Percentiles rank a stretch among this genome's conserved stretches.
Evolutionary conservation across 1,140 invertebrate species (phyloP).

Genomic region (Halesus radiatus): DNA sequence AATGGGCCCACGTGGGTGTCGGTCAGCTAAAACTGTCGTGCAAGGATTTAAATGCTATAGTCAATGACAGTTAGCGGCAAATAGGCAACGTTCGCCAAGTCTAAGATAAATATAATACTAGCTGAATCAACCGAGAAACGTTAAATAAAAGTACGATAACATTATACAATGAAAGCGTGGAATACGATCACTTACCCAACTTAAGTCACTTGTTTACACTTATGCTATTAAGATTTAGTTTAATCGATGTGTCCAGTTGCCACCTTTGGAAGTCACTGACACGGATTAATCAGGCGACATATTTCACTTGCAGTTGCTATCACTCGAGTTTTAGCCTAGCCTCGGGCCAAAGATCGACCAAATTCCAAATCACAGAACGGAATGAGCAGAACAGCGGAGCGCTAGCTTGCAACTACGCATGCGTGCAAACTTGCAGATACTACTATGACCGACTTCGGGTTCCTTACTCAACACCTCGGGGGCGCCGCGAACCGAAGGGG

Average conservation of each 20-base stretch:
- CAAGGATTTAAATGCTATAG: background rate
- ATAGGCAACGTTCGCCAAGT: background rate
- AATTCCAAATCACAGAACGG: too few species aligned
- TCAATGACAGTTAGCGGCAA: constrained; percentile 13
- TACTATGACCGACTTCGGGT: too few species aligned
- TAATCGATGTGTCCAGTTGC: background rate
- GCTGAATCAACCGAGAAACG: background rate
- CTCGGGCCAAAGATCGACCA: constrained; percentile 17
- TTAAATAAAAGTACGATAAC: background rate
- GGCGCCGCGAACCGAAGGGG: too few species aligned
- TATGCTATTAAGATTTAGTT: constrained; percentile 1
- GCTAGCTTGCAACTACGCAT: too few species aligned
- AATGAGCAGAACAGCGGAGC: too few species aligned
- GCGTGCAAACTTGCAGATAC: too few species aligned
- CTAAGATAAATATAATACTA: background rate
- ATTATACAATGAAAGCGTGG: constrained; percentile 9
- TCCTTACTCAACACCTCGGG: too few species aligned
- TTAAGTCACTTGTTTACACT: constrained; percentile 32
- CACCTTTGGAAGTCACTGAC: background rate
- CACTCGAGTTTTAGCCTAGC: background rate
- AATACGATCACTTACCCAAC: constrained; percentile 5
- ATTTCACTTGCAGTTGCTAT: constrained; percentile 18
- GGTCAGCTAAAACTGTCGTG: constrained; percentile 13
- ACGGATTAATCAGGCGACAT: background rate
- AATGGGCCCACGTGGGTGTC: constrained; percentile 24